phyloP scores from a whole-genome alignment of 2,888 invertebrate genomes.

The Epinotia ramella region DNA sequence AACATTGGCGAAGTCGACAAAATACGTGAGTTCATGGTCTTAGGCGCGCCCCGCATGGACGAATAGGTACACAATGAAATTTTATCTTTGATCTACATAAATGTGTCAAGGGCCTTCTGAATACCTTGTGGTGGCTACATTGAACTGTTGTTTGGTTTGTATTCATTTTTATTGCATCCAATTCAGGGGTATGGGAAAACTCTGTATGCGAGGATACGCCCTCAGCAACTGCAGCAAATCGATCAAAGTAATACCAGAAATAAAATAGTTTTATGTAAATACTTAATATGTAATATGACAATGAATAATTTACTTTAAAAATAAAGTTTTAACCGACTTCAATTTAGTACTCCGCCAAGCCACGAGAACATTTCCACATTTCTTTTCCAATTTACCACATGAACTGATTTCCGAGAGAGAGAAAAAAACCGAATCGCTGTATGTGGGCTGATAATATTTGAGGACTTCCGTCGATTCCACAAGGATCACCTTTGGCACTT shows the following conservation, averaged over 20 bases:
- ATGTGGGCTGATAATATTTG: too few species aligned
- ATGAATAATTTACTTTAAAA: too few species aligned
- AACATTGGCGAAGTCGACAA: constrained; percentile 12
- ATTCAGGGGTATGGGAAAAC: constrained; percentile 37
- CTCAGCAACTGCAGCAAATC: neutral
- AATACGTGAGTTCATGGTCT: constrained; percentile 11
- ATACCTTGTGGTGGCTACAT: constrained; percentile 12
- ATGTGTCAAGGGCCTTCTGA: constrained; percentile 38
- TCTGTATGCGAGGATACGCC: constrained; percentile 1
- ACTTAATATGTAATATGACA: too few species aligned
- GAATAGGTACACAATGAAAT: constrained; percentile 19
- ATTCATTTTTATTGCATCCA: constrained; percentile 34
- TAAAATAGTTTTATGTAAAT: too few species aligned
- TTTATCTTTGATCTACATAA: constrained; percentile 34
- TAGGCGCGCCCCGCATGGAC: constrained; percentile 28
- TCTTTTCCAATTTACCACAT: too few species aligned
- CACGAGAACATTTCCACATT: too few species aligned
- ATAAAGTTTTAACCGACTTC: too few species aligned
- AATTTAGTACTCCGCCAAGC: too few species aligned
- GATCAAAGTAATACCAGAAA: neutral
- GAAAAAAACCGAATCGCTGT: too few species aligned
- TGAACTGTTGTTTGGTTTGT: constrained; percentile 32
- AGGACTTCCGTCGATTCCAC: too few species aligned
- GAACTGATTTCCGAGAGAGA: too few species aligned
- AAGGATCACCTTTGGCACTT: too few species aligned